These are phyloP conservation scores for Allophyes oxyacanthae DNA, from an alignment of 2,888 invertebrate genomes.

Conservation along the genomic window DNA sequence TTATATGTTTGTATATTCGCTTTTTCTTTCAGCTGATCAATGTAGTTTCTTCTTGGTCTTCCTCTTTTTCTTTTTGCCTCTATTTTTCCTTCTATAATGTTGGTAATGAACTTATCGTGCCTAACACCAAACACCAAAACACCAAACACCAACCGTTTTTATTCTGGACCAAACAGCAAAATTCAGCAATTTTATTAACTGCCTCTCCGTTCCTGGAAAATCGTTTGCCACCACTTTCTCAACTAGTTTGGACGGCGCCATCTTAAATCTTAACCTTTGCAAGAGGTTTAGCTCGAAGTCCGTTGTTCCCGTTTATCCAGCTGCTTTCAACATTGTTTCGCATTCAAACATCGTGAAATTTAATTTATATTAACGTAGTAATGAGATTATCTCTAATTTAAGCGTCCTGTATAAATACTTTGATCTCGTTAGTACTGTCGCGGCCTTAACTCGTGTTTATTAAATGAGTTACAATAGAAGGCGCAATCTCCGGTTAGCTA, in stretches of 20 bases:
- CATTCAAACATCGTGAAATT: conserved; percentile 61
- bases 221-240: neutral
- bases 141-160: no score
- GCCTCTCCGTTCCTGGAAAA: no score
- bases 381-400: conserved; percentile 73
- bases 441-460: conserved; percentile 58
- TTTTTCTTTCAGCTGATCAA: no score
- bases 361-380: conserved; percentile 69
- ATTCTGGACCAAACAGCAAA: no score
- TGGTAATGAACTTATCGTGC: no score
- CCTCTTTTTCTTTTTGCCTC: no score
- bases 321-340: conserved; percentile 52
- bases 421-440: conserved; percentile 72
- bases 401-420: conserved; percentile 75
- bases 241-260: conserved; percentile 9
- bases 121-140: no score
- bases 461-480: conserved; percentile 60
- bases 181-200: no score
- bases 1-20: no score
- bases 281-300: conserved; percentile 18
- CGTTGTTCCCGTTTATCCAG: conserved; percentile 32
- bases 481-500: conserved; percentile 37
- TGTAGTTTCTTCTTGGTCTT: no score
- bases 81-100: no score
- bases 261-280: conserved; percentile 20